Evolutionary conservation across 2,888 invertebrate genomes (phyloP), one percentile per base, ranked within the genome.

Genomic region (Agrochola lota): DNA sequence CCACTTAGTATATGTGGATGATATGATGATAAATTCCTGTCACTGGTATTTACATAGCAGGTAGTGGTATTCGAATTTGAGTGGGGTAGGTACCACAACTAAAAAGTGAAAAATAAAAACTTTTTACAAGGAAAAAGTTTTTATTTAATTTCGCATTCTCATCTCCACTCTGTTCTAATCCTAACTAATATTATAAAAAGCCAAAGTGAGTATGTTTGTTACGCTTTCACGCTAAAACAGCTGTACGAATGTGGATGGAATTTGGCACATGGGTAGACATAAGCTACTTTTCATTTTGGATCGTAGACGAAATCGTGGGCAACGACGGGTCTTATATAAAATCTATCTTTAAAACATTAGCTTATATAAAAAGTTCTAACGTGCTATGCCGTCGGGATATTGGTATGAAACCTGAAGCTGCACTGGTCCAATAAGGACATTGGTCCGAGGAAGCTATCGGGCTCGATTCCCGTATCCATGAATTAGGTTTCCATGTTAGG

Each of bases 401-500:
- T 35, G 52, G 55, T 55, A 55, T 8, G 52, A 55, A 64, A 77
- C 64, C 40, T 60, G 72, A 66, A 72, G n/a, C 52, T 69, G 55
- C 30, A 26, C 40, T 60, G 59, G 55, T 46, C 72, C 43, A 69
- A 35, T 82, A 82, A 55, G 72, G 69, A 40, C 40, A 72, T 69
- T 81, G 66, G 72, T 73, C 57, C 15, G 26, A 83, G 78, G 81
- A 83, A 73, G 62, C 15, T 73, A 63, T 55, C 70, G 66, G 78
- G 66, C 11, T 73, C 23, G 66, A 72, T 67, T 83, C 73, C 83
- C 57, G 57, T 78, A 62, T 55, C 49, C 12, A 66, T 78, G 78
- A 73, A 78, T 78, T 73, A 78, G 64, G 72, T 81, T 67, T 78
- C 70, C 78, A 78, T 73, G 72, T 83, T 83, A 78, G 66, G 43